Percentiles rank a stretch among this genome's conserved stretches.
phyloP scores from a whole-genome alignment of 2,888 invertebrate genomes.

The Cylindroiulus punctatus region DNA sequence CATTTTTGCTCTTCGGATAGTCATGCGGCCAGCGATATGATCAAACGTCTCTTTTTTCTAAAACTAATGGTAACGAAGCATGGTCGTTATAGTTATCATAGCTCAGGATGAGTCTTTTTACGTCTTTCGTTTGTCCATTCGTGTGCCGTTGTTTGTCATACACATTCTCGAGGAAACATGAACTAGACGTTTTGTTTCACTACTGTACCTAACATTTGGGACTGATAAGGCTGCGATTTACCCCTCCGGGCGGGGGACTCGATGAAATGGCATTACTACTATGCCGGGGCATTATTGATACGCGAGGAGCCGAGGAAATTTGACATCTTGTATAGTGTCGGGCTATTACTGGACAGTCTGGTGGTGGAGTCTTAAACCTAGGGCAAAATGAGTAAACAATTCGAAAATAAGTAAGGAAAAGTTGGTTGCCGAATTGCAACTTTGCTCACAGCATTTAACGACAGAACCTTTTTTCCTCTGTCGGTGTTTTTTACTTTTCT shows the following conservation, averaged over 20 bases:
- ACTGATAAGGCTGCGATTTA: background rate
- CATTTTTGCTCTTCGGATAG: background rate
- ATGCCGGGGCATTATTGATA: conserved; percentile 22
- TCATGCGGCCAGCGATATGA: background rate
- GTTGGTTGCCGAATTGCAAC: background rate
- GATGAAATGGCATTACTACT: background rate
- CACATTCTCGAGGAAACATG: conserved; percentile 10
- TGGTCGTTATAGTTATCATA: background rate
- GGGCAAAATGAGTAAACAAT: background rate
- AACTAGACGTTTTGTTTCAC: background rate
- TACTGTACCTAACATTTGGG: conserved; percentile 25
- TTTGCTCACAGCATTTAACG: conserved; percentile 36
- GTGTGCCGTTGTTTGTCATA: conserved; percentile 8
- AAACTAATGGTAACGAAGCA: conserved; percentile 10
- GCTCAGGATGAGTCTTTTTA: background rate
- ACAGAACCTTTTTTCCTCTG: background rate
- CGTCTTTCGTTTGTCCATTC: background rate
- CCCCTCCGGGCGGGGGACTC: background rate
- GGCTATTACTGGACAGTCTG: background rate
- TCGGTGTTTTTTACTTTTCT: background rate
- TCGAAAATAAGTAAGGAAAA: conserved; percentile 11
- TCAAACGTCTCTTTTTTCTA: background rate
- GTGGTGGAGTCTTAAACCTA: background rate
- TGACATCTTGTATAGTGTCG: background rate
- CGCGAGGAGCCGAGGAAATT: background rate